phyloP scores from a whole-genome alignment of 2,797 vertebrate species.

The Sebastes hubbsi region DNA sequence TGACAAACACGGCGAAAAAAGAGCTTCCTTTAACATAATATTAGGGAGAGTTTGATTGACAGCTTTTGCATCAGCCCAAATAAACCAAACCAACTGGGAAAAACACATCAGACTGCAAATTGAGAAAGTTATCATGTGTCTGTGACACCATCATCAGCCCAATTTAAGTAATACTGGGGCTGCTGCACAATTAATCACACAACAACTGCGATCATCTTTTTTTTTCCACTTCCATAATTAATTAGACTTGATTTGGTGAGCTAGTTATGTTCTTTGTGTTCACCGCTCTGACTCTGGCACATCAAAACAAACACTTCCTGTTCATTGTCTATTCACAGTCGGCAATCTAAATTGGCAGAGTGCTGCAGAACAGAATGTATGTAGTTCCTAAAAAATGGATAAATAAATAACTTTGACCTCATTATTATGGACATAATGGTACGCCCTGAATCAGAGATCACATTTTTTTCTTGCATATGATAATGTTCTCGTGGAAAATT shows the following conservation, averaged over 20 bases:
- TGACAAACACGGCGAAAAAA: background rate
- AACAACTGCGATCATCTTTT: background rate
- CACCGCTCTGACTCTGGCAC: background rate
- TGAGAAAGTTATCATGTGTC: background rate
- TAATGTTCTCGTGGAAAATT: background rate
- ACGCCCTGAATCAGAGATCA: background rate
- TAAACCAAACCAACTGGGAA: background rate
- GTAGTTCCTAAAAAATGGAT: background rate
- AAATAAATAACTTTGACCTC: background rate
- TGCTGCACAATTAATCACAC: background rate
- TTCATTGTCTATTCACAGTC: background rate
- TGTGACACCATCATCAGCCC: background rate
- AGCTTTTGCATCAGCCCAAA: background rate
- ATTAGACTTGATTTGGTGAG: background rate
- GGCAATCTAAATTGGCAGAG: background rate
- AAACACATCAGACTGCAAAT: background rate
- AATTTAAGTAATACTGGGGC: too few species aligned
- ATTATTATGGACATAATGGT: background rate
- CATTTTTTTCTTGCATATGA: slow-evolving; percentile 12
- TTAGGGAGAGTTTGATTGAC: background rate
- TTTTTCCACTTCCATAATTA: background rate
- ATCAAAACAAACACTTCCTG: background rate
- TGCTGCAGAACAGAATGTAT: background rate
- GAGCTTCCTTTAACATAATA: background rate
- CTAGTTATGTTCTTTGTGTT: background rate